These are phyloP conservation scores for Crambe crambe DNA, from an alignment of 37 sponge, comb jelly and placozoan genomes.

Conservation along the genomic window DNA sequence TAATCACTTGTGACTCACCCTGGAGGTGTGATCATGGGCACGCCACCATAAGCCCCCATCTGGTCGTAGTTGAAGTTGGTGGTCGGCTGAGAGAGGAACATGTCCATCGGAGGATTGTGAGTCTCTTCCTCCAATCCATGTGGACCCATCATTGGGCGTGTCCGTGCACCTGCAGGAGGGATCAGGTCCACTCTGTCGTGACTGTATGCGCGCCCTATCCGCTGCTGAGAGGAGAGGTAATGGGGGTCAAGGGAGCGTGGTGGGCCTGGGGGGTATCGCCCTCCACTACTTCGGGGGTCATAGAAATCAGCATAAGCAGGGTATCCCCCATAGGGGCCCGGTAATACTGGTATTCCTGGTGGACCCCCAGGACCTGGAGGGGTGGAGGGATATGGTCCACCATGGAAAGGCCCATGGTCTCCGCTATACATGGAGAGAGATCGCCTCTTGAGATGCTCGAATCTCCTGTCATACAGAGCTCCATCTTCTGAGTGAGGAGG, in stretches of 20 bases:
- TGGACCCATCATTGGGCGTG: background rate
- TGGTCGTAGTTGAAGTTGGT: slow-evolving; percentile 1
- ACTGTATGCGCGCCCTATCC: background rate
- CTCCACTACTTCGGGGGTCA: background rate
- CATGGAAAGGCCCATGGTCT: background rate
- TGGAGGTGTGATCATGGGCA: background rate
- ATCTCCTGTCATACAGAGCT: background rate
- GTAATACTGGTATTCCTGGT: background rate
- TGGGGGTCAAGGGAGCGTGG: background rate
- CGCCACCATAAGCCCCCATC: background rate
- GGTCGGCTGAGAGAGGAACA: slow-evolving; percentile 58
- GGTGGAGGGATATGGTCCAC: background rate
- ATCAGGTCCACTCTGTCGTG: background rate
- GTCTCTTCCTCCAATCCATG: background rate
- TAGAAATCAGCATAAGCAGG: background rate
- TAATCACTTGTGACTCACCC: background rate
- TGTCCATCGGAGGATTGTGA: slow-evolving; percentile 16
- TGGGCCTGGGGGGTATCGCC: too few relatives aligned
- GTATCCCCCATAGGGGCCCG: background rate
- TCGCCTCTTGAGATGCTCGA: background rate
- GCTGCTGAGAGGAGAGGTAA: background rate
- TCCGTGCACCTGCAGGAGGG: background rate
- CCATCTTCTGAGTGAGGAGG: background rate
- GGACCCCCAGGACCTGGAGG: background rate
- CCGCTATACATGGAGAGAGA: background rate